Evolutionary conservation across 2,113 vertebrate genomes (phyloP).

Genomic region (Condylura cristata): DNA sequence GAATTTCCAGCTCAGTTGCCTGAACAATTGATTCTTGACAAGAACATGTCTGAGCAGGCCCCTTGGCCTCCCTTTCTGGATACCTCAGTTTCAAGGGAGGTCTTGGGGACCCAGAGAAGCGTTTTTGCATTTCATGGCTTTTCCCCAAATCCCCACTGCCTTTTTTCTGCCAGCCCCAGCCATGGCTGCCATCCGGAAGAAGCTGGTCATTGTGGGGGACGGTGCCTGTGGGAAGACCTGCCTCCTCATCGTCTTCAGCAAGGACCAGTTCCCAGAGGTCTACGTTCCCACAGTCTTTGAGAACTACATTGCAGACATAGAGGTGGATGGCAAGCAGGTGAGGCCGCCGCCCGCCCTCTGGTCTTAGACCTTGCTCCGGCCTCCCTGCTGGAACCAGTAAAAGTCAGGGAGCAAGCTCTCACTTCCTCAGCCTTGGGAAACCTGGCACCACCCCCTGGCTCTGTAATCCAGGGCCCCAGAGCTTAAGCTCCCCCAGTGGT

Average conservation of each 20-base stretch:
- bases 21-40: background rate
- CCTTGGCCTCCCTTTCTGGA: background rate
- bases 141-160: background rate
- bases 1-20: slow-evolving; percentile 24
- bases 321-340: slow-evolving; percentile 98
- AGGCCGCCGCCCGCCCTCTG: background rate
- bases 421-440: background rate
- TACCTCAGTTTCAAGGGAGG: background rate
- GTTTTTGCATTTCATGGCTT: background rate
- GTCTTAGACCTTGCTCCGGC: background rate
- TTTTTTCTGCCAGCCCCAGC: slow-evolving; percentile 77
- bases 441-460: background rate
- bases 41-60: background rate
- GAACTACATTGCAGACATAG: slow-evolving; percentile 99
- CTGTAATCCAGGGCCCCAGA: background rate
- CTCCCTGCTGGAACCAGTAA: background rate
- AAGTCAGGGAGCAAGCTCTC: background rate
- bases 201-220: slow-evolving; percentile 98
- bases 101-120: background rate
- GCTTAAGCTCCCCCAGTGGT: background rate
- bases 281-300: slow-evolving; percentile 98
- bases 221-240: slow-evolving; percentile 98
- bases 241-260: slow-evolving; percentile 98
- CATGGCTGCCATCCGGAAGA: slow-evolving; percentile 98
- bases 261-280: slow-evolving; percentile 98